Conservation (phyloP, 2,113 vertebrate genomes). For the Erpornis zantholeuca region DNA sequence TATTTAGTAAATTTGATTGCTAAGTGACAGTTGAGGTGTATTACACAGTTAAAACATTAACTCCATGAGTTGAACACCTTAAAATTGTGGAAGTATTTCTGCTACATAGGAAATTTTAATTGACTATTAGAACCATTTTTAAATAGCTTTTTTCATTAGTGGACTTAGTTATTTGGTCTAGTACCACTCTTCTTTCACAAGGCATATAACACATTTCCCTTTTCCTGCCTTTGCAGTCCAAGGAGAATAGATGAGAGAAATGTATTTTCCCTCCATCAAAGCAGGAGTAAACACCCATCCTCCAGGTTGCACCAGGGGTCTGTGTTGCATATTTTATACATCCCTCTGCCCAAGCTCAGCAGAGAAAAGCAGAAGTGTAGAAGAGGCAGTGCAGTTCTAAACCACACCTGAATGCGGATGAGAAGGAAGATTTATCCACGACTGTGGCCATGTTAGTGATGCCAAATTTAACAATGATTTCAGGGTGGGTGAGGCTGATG, state of each 20-base stretch:
- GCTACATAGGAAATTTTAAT: neutral
- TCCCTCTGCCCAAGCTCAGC: neutral
- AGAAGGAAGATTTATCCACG: neutral
- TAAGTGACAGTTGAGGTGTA: neutral
- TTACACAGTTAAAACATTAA: neutral
- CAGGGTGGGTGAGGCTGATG: neutral
- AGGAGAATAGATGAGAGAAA: neutral
- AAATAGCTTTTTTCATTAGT: neutral
- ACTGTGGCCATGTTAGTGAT: neutral
- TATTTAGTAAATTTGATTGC: neutral
- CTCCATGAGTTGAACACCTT: neutral
- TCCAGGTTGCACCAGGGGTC: neutral
- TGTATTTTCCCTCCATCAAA: neutral
- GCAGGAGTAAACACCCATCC: neutral
- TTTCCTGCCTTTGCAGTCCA: neutral
- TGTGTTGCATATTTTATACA: neutral
- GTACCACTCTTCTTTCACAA: neutral
- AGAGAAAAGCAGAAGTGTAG: neutral
- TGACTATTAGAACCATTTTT: neutral
- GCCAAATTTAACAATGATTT: neutral
- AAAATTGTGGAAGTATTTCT: neutral
- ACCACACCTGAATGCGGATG: rapidly evolving
- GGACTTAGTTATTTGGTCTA: neutral
- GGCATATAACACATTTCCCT: rapidly evolving
- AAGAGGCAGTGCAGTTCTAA: neutral